phyloP scores from a whole-genome alignment of 2,888 invertebrate species.

The Sinotaia quadrata region DNA sequence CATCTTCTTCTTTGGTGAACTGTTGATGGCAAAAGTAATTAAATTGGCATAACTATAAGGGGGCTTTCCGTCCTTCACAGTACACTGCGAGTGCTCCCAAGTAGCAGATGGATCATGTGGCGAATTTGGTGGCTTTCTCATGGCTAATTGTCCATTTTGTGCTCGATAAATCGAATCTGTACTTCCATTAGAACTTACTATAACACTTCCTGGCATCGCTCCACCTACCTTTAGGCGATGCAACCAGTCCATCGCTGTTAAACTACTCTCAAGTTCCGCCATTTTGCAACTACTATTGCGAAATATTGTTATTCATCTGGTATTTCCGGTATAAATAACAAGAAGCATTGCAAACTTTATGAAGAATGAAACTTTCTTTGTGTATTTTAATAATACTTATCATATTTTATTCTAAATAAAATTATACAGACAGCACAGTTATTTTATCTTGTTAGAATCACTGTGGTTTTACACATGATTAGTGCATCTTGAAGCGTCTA shows the following conservation, averaged over 20 bases:
- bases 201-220: conserved; percentile 60
- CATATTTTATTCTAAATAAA: too few species aligned
- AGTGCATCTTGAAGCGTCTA: too few species aligned
- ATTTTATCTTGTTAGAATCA: too few species aligned
- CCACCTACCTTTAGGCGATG: conserved; percentile 72
- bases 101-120: conserved; percentile 63
- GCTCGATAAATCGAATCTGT: conserved; percentile 48
- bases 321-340: too few species aligned
- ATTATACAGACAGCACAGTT: too few species aligned
- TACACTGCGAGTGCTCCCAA: conserved; percentile 50
- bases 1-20: conserved; percentile 81
- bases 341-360: too few species aligned
- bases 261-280: conserved; percentile 73
- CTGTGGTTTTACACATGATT: too few species aligned
- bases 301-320: too few species aligned
- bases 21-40: conserved; percentile 80
- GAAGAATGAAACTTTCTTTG: too few species aligned
- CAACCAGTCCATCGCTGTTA: conserved; percentile 75
- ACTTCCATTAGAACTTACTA: conserved; percentile 44
- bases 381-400: too few species aligned
- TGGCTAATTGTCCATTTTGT: conserved; percentile 57
- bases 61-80: conserved; percentile 72
- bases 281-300: too few species aligned
- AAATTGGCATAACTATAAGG: conserved; percentile 80
- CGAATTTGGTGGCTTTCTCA: conserved; percentile 65